Conservation (phyloP, 2,888 invertebrate genomes). For the Candidula unifasciata region DNA sequence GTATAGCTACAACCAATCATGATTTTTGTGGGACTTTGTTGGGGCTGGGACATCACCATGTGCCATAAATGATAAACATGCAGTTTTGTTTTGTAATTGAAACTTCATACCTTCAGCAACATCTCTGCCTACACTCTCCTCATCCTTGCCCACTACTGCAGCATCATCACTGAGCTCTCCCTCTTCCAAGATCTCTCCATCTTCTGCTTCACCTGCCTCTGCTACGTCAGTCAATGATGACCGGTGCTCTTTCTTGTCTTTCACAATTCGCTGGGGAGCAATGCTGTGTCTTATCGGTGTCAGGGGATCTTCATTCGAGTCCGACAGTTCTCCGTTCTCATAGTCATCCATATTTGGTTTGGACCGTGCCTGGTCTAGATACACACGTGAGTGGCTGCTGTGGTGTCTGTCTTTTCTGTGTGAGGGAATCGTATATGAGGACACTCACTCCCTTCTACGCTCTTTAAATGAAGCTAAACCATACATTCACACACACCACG, state of each 20-base stretch:
- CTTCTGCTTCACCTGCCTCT: constrained; percentile 59
- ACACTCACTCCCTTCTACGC: neutral
- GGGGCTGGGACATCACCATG: too few relatives aligned
- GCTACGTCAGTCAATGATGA: neutral
- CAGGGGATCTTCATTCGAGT: constrained; percentile 37
- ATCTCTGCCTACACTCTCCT: constrained; percentile 1
- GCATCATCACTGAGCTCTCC: constrained; percentile 69
- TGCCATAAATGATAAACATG: neutral
- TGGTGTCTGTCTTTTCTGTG: constrained; percentile 31
- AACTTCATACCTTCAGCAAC: constrained; percentile 37
- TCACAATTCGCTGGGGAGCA: neutral
- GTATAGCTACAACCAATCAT: neutral
- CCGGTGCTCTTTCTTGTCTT: constrained; percentile 15
- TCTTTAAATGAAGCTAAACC: neutral
- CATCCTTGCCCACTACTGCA: constrained; percentile 53
- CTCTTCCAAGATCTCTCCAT: constrained; percentile 71
- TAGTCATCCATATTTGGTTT: constrained; percentile 7
- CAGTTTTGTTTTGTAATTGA: neutral
- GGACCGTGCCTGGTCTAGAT: constrained; percentile 2
- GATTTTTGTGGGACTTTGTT: too few relatives aligned
- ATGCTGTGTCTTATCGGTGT: neutral
- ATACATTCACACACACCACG: too few relatives aligned
- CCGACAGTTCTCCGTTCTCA: constrained; percentile 18
- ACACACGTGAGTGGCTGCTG: neutral
- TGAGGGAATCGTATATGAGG: neutral